Percentiles rank a stretch among this genome's conserved stretches.
phyloP scores from a whole-genome alignment of 2,888 invertebrate species.

The Uloborus plumipes region DNA sequence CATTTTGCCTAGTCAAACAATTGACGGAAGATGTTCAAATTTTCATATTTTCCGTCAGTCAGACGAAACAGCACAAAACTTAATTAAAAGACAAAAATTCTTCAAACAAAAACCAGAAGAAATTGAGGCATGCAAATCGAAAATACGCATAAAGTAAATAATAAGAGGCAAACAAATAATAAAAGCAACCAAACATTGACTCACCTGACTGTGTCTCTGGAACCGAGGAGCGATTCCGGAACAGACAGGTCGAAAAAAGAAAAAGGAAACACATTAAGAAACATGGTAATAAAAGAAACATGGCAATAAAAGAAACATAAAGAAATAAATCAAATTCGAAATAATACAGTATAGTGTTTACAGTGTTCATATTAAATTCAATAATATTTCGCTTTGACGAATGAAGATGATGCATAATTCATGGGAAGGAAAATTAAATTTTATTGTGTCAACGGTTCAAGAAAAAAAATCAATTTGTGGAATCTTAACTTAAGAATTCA shows the following conservation, averaged over 20 bases:
- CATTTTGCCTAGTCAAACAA: too few relatives aligned
- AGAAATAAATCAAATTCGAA: constrained; percentile 13
- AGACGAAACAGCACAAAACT: too few relatives aligned
- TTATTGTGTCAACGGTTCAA: too few relatives aligned
- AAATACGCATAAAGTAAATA: constrained; percentile 3
- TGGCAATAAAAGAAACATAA: constrained; percentile 30
- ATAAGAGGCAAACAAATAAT: constrained; percentile 24
- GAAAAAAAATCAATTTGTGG: too few relatives aligned
- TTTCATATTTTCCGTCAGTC: too few relatives aligned
- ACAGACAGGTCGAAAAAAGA: constrained; percentile 61
- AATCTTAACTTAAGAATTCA: too few relatives aligned
- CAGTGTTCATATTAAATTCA: too few relatives aligned
- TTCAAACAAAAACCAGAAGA: neutral
- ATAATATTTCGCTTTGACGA: too few relatives aligned
- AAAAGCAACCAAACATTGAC: constrained; percentile 31
- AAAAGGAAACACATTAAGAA: constrained; percentile 49
- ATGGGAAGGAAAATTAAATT: too few relatives aligned
- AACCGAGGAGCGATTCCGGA: constrained; percentile 62
- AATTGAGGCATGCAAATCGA: neutral
- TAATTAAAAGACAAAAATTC: neutral
- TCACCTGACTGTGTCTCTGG: constrained; percentile 65
- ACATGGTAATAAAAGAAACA: constrained; percentile 29
- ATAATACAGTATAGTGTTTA: neutral
- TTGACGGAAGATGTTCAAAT: too few relatives aligned
- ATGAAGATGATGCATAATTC: too few relatives aligned